Evolutionary conservation across 1,140 invertebrate species (phyloP).

Genomic region (Cydia pomonella): DNA sequence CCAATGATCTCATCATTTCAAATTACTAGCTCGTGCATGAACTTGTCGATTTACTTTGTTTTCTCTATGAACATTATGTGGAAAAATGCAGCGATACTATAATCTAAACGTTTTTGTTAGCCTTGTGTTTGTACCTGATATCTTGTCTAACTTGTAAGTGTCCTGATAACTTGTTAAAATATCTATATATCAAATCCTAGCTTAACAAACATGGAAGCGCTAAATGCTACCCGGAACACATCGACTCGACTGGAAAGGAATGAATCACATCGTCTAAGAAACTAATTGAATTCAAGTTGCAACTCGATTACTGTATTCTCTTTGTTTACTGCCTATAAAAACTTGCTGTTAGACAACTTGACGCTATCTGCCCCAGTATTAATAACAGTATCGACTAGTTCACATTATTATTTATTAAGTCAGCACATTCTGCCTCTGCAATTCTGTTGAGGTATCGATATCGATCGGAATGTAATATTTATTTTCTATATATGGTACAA

Average conservation of each 20-base stretch:
- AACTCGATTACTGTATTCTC: slow-evolving; percentile 19
- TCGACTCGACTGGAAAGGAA: background rate
- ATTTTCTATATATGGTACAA: slow-evolving; percentile 4
- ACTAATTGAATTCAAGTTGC: background rate
- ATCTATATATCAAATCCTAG: background rate
- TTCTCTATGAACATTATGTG: slow-evolving; percentile 7
- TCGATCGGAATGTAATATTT: background rate
- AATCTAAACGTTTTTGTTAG: background rate
- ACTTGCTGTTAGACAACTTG: slow-evolving; percentile 18
- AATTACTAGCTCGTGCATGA: slow-evolving; percentile 34
- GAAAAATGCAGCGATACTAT: background rate
- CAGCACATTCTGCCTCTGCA: background rate
- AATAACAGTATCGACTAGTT: background rate
- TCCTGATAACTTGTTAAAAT: no score
- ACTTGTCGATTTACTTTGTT: slow-evolving; percentile 35
- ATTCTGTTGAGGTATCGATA: background rate
- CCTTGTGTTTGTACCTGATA: background rate
- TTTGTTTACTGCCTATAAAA: slow-evolving; percentile 23
- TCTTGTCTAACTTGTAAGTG: background rate
- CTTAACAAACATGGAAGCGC: background rate
- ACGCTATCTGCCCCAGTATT: background rate
- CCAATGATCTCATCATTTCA: slow-evolving; percentile 41
- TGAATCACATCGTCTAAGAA: slow-evolving; percentile 13
- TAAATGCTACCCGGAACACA: slow-evolving; percentile 10
- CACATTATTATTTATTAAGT: slow-evolving; percentile 10